A percentile compares a stretch with the other conserved stretches of the same genome.
phyloP scores from a whole-genome alignment of 2,113 vertebrate species.

The Enhydra lutris region DNA sequence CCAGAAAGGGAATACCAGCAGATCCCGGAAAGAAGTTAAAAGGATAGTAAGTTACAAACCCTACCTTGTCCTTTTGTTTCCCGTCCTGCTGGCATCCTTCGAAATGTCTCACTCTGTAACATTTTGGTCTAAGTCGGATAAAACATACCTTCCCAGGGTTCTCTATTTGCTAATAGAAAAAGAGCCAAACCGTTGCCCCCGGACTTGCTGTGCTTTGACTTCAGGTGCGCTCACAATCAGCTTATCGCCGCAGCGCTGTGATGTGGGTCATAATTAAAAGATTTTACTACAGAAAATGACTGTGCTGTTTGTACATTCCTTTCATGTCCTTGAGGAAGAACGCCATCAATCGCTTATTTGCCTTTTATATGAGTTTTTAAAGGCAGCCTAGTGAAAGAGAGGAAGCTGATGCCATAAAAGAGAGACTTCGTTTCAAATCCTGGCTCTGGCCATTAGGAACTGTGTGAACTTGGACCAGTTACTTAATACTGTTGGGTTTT shows the following conservation, averaged over 20 bases:
- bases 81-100: conserved; percentile 3
- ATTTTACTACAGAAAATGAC: conserved; percentile 61
- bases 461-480: neutral
- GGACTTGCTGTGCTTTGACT: conserved; percentile 60
- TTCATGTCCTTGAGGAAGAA: conserved; percentile 67
- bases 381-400: neutral
- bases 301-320: conserved; percentile 54
- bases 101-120: conserved; percentile 22
- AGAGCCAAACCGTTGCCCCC: neutral
- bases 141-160: conserved; percentile 58
- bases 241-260: conserved; percentile 47
- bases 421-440: conserved; percentile 30
- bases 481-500: neutral
- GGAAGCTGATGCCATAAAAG: conserved; percentile 15
- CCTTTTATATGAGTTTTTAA: conserved; percentile 40
- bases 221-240: conserved; percentile 59
- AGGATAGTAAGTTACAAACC: conserved; percentile 18
- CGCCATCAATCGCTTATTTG: conserved; percentile 48
- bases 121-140: conserved; percentile 47
- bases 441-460: neutral
- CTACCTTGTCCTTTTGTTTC: neutral
- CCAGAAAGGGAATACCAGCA: neutral
- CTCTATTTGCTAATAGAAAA: conserved; percentile 54
- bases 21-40: conserved; percentile 48
- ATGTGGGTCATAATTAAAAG: conserved; percentile 74